Percentiles rank a stretch among this genome's conserved stretches.
Evolutionary conservation across 92 coral and sea anemone genomes (phyloP).

Genomic region (Virgularia gustaviana): DNA sequence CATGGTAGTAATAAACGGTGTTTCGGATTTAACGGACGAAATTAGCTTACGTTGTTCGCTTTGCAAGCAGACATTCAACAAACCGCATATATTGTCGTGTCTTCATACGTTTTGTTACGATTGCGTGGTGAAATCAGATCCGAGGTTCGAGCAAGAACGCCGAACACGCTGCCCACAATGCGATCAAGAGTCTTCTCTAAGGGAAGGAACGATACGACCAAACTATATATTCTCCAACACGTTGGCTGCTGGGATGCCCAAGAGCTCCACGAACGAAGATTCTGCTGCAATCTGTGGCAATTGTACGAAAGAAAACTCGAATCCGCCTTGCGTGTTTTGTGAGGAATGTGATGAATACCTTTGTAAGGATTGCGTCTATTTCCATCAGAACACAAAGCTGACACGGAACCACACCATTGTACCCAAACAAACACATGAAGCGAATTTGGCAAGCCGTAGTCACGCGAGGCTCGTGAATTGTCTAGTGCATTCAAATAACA

Average conservation of each 20-base stretch:
- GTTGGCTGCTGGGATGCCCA: background rate
- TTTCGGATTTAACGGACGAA: background rate
- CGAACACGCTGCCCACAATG: background rate
- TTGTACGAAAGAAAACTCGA: background rate
- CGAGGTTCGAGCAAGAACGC: too few relatives aligned
- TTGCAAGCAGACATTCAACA: slow-evolving; percentile 2
- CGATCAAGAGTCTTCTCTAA: background rate
- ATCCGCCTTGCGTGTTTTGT: slow-evolving; percentile 1
- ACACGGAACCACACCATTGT: slow-evolving; percentile 6
- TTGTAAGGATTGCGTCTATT: slow-evolving; percentile 15
- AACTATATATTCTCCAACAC: background rate
- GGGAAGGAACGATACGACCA: background rate
- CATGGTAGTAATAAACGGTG: background rate
- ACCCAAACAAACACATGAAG: background rate
- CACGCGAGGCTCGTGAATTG: slow-evolving; percentile 7
- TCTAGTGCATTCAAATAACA: background rate
- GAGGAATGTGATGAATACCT: slow-evolving; percentile 21
- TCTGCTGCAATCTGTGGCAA: background rate
- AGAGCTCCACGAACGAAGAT: background rate
- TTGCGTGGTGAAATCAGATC: background rate
- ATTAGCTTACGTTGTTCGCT: background rate
- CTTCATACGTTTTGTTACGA: slow-evolving; percentile 25
- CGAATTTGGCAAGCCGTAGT: background rate
- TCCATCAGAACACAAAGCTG: slow-evolving; percentile 30
- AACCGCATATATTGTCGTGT: slow-evolving; percentile 11